Base-by-base conservation (phyloP, 2,797 vertebrate genomes). In the Rhabdomys pumilio region DNA sequence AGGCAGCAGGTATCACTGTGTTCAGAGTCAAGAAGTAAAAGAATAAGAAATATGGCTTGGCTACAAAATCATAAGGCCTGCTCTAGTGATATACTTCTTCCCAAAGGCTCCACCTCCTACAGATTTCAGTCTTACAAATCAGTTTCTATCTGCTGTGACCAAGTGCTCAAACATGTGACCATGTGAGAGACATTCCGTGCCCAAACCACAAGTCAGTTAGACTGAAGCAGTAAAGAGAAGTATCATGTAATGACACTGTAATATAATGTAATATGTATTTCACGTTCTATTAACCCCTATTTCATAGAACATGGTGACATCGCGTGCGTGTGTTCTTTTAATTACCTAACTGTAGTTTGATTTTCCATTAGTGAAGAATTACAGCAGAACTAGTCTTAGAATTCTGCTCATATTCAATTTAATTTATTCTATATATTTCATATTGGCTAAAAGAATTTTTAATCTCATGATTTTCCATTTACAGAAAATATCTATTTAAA, bases 401-500 rank as follows among this genome's bases (percentile, higher is more conserved):
- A 95, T 72, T 15, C 5, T 19, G 31, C 34, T 96, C 57, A 76
- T 84, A 81, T 77, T 91, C 15, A 50, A 53, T n/a, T 67, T 72
- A 93, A 38, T 29, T 73, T 65, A 91, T 34, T 44, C 72, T 47
- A 55, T 77, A 55, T 47, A 50, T 8, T 83, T 87, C 14, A 90
- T 11, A 22, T 67, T 77, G 34, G 22, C 7, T 87, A 92, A 84
- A 29, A 89, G 47, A 20, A 34, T 55, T 81, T 73, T 77, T 86
- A 24, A 83, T 47, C 22, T 73, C 14, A 83, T 75, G 13, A 3
- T 73, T 92, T 13, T 65, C 34, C 92, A 34, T 41, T 12, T 50
- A 81, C 0, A 44, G 20, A 85, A 92, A 91, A 88, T n/a, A 72
- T 67, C 81, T 53, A 82, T 41, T 73, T 41, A 82, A 88, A 95